Evolutionary conservation across 2,113 vertebrate species (phyloP).

Genomic region (Passer domesticus): DNA sequence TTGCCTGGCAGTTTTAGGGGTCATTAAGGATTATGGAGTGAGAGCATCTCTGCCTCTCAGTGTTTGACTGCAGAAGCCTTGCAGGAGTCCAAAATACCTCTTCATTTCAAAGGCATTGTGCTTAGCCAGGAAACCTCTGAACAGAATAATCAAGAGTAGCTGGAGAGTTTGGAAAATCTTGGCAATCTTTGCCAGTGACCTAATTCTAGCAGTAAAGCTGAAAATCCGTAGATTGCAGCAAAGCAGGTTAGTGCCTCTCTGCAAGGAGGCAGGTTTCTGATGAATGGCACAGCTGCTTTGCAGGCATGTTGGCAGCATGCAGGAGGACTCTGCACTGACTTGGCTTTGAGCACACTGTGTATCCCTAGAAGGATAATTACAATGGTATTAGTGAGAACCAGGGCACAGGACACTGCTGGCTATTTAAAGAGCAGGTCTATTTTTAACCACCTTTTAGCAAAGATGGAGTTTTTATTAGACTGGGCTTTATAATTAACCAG

Average conservation of each 20-base stretch:
- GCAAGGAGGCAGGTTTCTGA: background rate
- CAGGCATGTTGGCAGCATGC: background rate
- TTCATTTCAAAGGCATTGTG: background rate
- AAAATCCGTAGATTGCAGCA: background rate
- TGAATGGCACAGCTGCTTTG: background rate
- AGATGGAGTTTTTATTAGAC: constrained; percentile 36
- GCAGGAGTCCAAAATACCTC: background rate
- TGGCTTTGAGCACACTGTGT: background rate
- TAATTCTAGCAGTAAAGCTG: constrained; percentile 50
- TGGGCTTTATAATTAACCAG: background rate
- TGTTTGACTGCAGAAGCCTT: background rate
- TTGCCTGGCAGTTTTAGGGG: background rate
- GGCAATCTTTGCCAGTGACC: constrained; percentile 14
- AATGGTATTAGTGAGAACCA: constrained; percentile 20
- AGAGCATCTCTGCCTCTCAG: background rate
- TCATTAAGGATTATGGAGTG: background rate
- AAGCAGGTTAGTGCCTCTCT: constrained; percentile 19
- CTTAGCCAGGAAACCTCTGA: constrained; percentile 12
- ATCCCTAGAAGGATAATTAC: constrained; percentile 19
- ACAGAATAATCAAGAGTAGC: background rate
- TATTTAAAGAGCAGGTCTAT: constrained; percentile 50
- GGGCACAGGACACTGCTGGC: background rate
- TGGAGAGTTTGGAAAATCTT: constrained; percentile 40
- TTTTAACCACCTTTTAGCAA: constrained; percentile 42
- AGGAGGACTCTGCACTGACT: background rate